Base-by-base conservation (phyloP, 2,797 vertebrate species). In the Falco peregrinus region DNA sequence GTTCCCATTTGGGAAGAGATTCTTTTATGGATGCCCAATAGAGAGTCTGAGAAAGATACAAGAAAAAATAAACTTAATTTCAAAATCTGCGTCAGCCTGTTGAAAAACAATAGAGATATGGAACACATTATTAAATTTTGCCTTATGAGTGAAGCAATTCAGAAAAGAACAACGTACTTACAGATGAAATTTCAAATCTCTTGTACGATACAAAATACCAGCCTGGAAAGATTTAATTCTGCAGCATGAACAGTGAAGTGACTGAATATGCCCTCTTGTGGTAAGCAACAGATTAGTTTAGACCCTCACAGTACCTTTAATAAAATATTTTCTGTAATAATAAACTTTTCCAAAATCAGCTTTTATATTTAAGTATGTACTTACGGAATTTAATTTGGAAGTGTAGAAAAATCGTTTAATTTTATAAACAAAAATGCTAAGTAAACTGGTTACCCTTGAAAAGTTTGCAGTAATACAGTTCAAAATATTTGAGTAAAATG, bases 11-110 rank as follows among this genome's bases (percentile, higher is more conserved):
- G 57, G 98, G 98, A 95, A 99, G 91, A 89, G 98, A 98, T 95
- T 98, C 98, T 97, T 99, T 98, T 94, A 99, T 95, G 89, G 98
- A 98, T 53, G 97, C 97, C 99, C 99, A 99, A 93, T 99, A 99
- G 79, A 93, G 95, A 85, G 97, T 98, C 99, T 99, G 96, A 90
- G 97, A 97, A 97, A 98, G 92, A 96, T 9, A 97, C 3, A 97
- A 86, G 75, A 95, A 96, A 95, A 94, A 97, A 96, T 74, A 87
- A 96, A 95, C 80, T 97, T 96, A 92, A 96, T 87, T 96, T 95
- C 96, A 97, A 95, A 93, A 96, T 97, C 82, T 87, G 85, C 91
- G 94, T 90, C 91, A 97, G 81, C 75, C 95, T 90, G 63, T 93
- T 88, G 77, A 91, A 95, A 92, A 97, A 67, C 91, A 96, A 93